Conservation (phyloP, 2,113 vertebrate genomes). For the Symphodus melops region DNA sequence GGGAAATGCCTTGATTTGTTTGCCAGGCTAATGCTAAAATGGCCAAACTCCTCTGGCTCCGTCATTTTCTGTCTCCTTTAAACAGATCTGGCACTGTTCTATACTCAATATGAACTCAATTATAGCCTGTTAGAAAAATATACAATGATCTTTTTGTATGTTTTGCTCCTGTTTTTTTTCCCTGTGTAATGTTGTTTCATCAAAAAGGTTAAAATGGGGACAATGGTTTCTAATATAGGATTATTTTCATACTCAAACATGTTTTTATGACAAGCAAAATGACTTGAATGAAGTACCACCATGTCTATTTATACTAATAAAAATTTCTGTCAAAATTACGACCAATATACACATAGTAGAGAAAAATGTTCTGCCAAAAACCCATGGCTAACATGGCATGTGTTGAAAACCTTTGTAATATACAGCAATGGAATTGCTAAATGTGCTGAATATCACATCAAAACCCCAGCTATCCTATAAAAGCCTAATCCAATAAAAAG, state of each 20-base stretch:
- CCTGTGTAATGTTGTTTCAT: slow-evolving; percentile 69
- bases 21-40: slow-evolving; percentile 15
- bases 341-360: slow-evolving; percentile 28
- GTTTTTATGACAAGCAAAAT: slow-evolving; percentile 71
- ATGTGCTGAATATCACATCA: slow-evolving; percentile 29
- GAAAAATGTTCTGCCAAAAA: slow-evolving; percentile 13
- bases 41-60: slow-evolving; percentile 41
- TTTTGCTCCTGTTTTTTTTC: slow-evolving; percentile 40
- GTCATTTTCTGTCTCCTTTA: slow-evolving; percentile 58
- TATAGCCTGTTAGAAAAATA: slow-evolving; percentile 75
- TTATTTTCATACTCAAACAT: slow-evolving; percentile 60
- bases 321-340: slow-evolving; percentile 34
- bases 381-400: not conserved
- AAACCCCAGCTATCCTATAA: slow-evolving; percentile 26
- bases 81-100: slow-evolving; percentile 69
- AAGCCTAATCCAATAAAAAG: slow-evolving; percentile 46
- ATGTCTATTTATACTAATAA: slow-evolving; percentile 57
- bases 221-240: slow-evolving; percentile 63
- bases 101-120: slow-evolving; percentile 71
- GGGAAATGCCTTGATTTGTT: slow-evolving; percentile 8
- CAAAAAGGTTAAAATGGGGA: slow-evolving; percentile 70
- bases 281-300: slow-evolving; percentile 57
- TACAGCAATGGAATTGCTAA: slow-evolving; percentile 23
- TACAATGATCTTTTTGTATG: slow-evolving; percentile 57
- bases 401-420: slow-evolving; percentile 21